These are phyloP conservation scores for Ciconia maguari DNA, from an alignment of 2,113 vertebrate species.

Conservation along the genomic window DNA sequence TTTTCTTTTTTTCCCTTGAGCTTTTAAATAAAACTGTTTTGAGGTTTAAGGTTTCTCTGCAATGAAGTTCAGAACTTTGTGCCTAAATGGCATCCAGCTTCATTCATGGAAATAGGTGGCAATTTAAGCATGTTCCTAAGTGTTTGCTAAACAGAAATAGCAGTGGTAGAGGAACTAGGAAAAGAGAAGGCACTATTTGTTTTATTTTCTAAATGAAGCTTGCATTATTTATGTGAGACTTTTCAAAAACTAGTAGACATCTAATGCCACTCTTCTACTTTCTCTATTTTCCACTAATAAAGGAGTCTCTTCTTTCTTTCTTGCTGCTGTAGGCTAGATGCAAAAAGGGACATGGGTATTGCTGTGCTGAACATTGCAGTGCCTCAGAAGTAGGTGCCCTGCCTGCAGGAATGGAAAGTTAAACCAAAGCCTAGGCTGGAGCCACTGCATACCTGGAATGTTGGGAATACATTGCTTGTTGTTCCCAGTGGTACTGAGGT, in stretches of 20 bases:
- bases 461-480: background rate
- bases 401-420: background rate
- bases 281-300: background rate
- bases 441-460: background rate
- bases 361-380: background rate
- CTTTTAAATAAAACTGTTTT: background rate
- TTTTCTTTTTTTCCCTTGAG: accelerated
- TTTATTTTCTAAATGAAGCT: background rate
- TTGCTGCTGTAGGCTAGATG: background rate
- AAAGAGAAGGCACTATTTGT: background rate
- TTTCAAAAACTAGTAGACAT: background rate
- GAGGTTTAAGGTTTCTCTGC: background rate
- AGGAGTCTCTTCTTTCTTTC: background rate
- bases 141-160: background rate
- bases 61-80: background rate
- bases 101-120: background rate
- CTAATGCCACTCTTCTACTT: background rate
- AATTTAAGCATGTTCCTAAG: background rate
- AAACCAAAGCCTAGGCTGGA: background rate
- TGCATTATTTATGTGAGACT: background rate
- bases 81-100: background rate
- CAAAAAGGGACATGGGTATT: background rate
- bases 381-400: background rate
- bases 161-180: background rate
- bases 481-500: background rate